Base-by-base conservation (phyloP, 37 sponge, comb jelly and placozoan species). In the Dysidea cf. avara region DNA sequence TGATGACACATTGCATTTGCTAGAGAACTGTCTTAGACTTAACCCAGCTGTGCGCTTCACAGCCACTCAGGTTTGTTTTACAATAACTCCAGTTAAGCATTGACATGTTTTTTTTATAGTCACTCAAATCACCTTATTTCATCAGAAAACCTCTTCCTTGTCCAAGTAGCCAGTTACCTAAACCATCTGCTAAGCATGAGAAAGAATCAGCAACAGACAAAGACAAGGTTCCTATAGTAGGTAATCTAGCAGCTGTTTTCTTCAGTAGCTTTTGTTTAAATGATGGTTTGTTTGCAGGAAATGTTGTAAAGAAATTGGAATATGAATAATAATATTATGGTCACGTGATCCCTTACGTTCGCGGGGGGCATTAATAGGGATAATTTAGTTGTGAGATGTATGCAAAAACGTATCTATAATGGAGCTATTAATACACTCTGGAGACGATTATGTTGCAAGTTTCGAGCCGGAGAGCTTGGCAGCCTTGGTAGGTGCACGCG, bases 101-200 rank as follows among this genome's bases (percentile, higher is more conserved):
- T 59, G 14, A 12, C 61, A 22, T n/a, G n/a, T 13, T 24, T 18
- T 49, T 18, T 43, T 9, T 12, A 43, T 43, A 94, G 67, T 86
- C 95, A 39, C 58, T 94, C 46, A 73, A 94, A 62, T 73, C 59
- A 2, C 7, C 52, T 17, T 94, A 88, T 39, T 94, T 94, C 72
- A 80, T 74, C 18, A 86, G 62, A 39, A 37, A 49, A 13, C 95
- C 95, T 17, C 56, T 80, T 52, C 95, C 95, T 29, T 86, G 90
- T n/a, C 56, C 79, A 6, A 77, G 90, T 34, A 54, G 13, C 56
- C 39, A 59, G 37, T 75, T 94, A 17, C 95, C 95, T 5, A 53
- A 83, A 57, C 90, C 95, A 17, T 58, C 54, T 34, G 69, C 87
- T 25, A 82, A 64, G 75, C 59, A 78, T 32, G 75, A 83, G 34